Percentiles rank a stretch among this genome's conserved stretches.
phyloP scores from a whole-genome alignment of 2,113 vertebrate genomes.

The Machaerirhynchus nigripectus region DNA sequence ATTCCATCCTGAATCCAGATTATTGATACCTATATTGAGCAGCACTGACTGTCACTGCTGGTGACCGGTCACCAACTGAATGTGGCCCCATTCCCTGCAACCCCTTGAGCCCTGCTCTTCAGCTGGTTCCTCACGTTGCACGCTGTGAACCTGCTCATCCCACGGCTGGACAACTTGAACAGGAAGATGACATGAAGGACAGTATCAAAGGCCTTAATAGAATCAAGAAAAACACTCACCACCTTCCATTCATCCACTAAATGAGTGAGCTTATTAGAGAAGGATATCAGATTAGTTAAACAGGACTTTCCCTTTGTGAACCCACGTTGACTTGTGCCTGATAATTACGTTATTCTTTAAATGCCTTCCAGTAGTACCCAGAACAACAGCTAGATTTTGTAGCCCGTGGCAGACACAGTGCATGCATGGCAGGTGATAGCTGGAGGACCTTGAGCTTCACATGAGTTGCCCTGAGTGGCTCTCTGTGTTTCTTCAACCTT shows the following conservation, averaged over 20 bases:
- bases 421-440: background rate
- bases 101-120: background rate
- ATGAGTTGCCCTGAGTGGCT: background rate
- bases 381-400: background rate
- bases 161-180: background rate
- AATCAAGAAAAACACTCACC: background rate
- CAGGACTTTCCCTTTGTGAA: background rate
- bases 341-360: background rate
- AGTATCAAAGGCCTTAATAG: background rate
- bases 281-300: background rate
- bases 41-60: background rate
- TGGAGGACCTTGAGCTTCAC: background rate
- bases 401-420: background rate
- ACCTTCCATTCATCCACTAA: background rate
- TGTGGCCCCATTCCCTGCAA: no score
- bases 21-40: background rate
- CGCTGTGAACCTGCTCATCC: background rate
- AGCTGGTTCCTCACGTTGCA: background rate
- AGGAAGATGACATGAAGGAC: background rate
- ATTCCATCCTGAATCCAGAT: background rate
- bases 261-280: background rate
- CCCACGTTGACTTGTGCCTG: background rate
- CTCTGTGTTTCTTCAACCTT: background rate
- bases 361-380: background rate
- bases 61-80: background rate